Conservation (phyloP, 53 echinoderm and acorn worm genomes). For the Crossaster papposus region DNA sequence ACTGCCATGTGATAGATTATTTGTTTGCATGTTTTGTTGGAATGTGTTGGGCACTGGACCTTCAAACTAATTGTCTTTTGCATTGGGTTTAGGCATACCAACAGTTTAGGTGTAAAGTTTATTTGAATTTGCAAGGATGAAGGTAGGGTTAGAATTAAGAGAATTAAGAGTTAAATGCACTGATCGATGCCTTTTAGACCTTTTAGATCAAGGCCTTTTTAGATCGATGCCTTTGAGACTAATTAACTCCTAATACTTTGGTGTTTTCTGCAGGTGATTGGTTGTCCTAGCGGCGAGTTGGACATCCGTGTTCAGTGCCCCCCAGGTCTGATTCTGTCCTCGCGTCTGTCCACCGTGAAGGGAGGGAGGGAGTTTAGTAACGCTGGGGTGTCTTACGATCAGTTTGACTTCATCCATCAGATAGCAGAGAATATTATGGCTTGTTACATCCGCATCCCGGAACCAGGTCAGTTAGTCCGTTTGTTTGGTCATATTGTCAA, state of each 20-base stretch:
- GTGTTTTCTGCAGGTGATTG: conserved; percentile 24
- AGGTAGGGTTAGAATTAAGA: too few relatives aligned
- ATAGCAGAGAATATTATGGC: conserved; percentile 74
- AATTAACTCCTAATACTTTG: neutral
- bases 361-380: conserved; percentile 56
- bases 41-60: too few relatives aligned
- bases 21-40: too few relatives aligned
- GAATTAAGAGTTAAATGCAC: too few relatives aligned
- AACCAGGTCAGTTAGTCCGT: conserved; percentile 54
- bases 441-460: conserved; percentile 91
- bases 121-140: too few relatives aligned
- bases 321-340: conserved; percentile 77
- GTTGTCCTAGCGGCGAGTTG: conserved; percentile 66
- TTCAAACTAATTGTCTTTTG: too few relatives aligned
- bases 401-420: conserved; percentile 93
- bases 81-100: too few relatives aligned
- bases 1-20: too few relatives aligned
- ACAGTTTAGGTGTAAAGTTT: too few relatives aligned
- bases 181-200: too few relatives aligned
- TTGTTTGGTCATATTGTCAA: neutral
- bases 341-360: conserved; percentile 68
- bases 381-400: conserved; percentile 76
- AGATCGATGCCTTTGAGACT: too few relatives aligned
- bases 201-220: too few relatives aligned
- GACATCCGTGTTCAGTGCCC: conserved; percentile 74